A percentile compares a stretch with the other conserved stretches of the same genome.
Conservation (phyloP, 2,797 vertebrate species). For the Gambelia wislizenii region DNA sequence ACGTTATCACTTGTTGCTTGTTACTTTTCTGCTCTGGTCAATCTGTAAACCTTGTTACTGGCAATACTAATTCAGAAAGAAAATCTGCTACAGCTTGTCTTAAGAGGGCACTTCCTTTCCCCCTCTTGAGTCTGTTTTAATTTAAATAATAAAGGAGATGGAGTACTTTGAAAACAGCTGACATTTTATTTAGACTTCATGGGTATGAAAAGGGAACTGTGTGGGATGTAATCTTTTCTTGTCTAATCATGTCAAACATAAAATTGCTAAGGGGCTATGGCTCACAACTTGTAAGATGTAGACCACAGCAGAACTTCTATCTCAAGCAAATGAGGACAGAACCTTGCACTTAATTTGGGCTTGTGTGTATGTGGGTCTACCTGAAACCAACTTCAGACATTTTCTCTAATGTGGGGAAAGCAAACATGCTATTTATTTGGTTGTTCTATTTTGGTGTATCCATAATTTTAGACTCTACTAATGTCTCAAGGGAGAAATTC, state of each 20-base stretch:
- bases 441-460: neutral
- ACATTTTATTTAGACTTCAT: constrained; percentile 38
- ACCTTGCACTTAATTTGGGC: neutral
- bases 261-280: constrained; percentile 21
- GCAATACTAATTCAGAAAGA: neutral
- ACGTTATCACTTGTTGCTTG: no score
- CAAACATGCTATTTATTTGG: neutral
- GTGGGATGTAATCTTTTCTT: constrained; percentile 40
- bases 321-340: neutral
- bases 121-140: constrained; percentile 6
- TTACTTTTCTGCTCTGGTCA: neutral
- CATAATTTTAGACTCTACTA: neutral
- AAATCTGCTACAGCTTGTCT: neutral
- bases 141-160: constrained; percentile 33
- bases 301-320: neutral
- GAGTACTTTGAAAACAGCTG: constrained; percentile 23
- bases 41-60: neutral
- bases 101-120: neutral
- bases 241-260: constrained; percentile 23
- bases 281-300: constrained; percentile 3
- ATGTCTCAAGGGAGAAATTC: neutral
- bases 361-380: neutral
- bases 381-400: neutral
- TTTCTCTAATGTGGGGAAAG: neutral
- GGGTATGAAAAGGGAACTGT: constrained; percentile 18